These are phyloP conservation scores for Synanthedon tipuliformis DNA, from an alignment of 2,888 invertebrate genomes.

Conservation along the genomic window DNA sequence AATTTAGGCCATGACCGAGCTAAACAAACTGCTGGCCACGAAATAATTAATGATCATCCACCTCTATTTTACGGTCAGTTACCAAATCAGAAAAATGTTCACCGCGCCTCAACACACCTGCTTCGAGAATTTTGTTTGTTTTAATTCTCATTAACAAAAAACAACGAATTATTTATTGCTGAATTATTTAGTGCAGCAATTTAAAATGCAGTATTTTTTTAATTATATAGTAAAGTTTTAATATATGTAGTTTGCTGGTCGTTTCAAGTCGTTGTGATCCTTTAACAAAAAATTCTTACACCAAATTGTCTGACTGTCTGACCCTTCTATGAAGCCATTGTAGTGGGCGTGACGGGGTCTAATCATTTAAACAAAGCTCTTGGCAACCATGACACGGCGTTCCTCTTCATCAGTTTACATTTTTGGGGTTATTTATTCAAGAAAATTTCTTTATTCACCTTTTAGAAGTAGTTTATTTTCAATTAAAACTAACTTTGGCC, in stretches of 20 bases:
- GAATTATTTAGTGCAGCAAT: too few relatives aligned
- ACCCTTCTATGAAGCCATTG: conserved; percentile 46
- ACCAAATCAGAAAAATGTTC: conserved; percentile 38
- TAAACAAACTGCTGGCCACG: conserved; percentile 56
- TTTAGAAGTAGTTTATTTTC: conserved; percentile 3
- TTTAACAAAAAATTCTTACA: conserved; percentile 26
- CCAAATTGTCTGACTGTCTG: conserved; percentile 38
- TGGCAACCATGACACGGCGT: conserved; percentile 49
- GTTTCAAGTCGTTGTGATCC: conserved; percentile 37
- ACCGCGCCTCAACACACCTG: conserved; percentile 40
- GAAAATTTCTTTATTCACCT: conserved; percentile 1
- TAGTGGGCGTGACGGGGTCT: conserved; percentile 40
- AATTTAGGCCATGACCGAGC: conserved; percentile 56
- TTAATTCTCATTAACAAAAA: too few relatives aligned
- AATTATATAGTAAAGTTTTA: too few relatives aligned
- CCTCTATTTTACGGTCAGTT: conserved; percentile 60
- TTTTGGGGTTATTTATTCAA: conserved; percentile 14
- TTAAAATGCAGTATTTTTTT: too few relatives aligned
- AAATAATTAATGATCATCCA: conserved; percentile 61
- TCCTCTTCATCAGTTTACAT: conserved; percentile 13
- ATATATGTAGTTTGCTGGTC: conserved; percentile 12
- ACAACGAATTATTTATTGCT: too few relatives aligned
- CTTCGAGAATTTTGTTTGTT: conserved; percentile 5
- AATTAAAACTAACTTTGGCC: too few relatives aligned
- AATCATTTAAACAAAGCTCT: conserved; percentile 59